Conservation (phyloP, 1,140 invertebrate species). For the Cydia strobilella region DNA sequence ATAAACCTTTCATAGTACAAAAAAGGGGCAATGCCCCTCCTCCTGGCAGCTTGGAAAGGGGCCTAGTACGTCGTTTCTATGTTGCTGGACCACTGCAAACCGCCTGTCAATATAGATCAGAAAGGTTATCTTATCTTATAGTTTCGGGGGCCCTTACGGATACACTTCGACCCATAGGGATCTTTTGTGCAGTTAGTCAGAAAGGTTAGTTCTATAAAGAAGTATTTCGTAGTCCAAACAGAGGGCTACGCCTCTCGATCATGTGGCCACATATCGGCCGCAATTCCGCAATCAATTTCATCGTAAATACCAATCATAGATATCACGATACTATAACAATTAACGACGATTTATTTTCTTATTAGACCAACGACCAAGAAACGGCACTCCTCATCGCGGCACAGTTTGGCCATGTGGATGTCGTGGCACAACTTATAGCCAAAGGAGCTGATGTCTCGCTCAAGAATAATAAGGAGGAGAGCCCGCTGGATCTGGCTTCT, state of each 20-base stretch:
- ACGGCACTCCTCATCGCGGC: constrained; percentile 96
- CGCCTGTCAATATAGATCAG: constrained; percentile 83
- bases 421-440: constrained; percentile 92
- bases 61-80: constrained; percentile 89
- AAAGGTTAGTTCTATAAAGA: constrained; percentile 73
- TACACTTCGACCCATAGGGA: no score
- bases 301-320: no score
- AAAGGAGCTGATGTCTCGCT: constrained; percentile 94
- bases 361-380: constrained; percentile 95
- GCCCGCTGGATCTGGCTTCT: constrained; percentile 95
- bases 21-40: constrained; percentile 86
- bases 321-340: not conserved
- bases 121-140: no score
- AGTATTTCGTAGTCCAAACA: constrained; percentile 71
- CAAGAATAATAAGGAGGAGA: constrained; percentile 93
- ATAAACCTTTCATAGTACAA: constrained; percentile 55
- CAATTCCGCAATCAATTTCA: no score
- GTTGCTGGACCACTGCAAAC: constrained; percentile 84
- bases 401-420: constrained; percentile 95
- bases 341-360: constrained; percentile 46
- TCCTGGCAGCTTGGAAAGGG: constrained; percentile 93
- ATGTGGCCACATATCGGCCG: no score
- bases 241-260: constrained; percentile 86
- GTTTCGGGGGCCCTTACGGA: no score
- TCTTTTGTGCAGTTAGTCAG: no score